Conservation (phyloP, 2,888 invertebrate species). For the Drosophila mayaguana region DNA sequence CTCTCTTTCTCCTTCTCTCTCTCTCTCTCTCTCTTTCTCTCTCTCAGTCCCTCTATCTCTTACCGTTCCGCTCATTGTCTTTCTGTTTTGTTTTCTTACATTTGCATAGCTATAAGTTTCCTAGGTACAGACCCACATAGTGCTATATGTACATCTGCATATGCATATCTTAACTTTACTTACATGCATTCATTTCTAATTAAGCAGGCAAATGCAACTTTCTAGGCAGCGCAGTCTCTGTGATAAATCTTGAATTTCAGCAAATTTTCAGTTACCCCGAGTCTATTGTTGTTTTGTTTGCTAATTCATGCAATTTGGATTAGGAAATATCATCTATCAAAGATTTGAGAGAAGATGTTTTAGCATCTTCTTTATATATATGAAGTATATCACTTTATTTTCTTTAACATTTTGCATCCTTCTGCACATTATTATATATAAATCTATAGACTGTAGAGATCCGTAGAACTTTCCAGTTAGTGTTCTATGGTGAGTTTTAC, state of each 20-base stretch:
- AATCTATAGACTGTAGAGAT: background rate
- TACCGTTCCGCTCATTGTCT: background rate
- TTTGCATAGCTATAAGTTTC: constrained; percentile 43
- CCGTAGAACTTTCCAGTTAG: background rate
- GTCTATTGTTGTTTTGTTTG: background rate
- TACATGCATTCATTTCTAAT: constrained; percentile 22
- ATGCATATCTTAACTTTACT: constrained; percentile 11
- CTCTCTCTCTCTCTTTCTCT: background rate
- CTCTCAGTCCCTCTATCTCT: background rate
- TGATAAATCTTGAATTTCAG: constrained; percentile 16
- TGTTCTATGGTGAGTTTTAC: background rate
- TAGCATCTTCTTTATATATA: background rate
- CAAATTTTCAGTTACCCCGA: background rate
- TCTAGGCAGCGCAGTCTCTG: constrained; percentile 24
- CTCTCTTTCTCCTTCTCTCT: background rate
- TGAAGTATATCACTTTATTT: background rate
- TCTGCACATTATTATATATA: background rate
- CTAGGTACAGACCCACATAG: constrained; percentile 26
- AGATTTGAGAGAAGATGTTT: background rate
- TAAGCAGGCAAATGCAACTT: constrained; percentile 40
- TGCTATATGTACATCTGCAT: constrained; percentile 6
- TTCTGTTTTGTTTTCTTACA: constrained; percentile 27
- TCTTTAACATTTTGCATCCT: too few species aligned
- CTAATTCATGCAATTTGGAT: constrained; percentile 2
- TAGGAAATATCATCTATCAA: background rate